These are phyloP conservation scores for Holothuria glaberrima DNA, from an alignment of 35 echinoderm and acorn worm genomes.

Conservation along the genomic window DNA sequence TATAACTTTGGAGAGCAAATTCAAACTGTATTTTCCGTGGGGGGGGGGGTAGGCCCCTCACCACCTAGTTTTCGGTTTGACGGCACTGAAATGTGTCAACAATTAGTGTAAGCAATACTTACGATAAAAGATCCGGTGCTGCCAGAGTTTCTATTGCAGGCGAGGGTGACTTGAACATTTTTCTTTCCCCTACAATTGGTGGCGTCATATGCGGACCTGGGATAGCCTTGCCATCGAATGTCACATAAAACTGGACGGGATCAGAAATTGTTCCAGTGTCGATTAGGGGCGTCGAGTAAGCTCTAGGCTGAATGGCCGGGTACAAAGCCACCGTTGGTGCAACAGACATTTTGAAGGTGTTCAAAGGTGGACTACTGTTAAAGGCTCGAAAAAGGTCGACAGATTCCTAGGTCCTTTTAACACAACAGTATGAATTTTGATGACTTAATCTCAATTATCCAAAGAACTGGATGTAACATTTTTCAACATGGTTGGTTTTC, in stretches of 20 bases:
- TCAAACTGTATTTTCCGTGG: too few relatives aligned
- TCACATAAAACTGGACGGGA: slow-evolving; percentile 31
- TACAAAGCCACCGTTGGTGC: slow-evolving; percentile 22
- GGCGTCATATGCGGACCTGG: background rate
- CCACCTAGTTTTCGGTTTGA: too few relatives aligned
- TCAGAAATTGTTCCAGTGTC: background rate
- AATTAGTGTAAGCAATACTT: background rate
- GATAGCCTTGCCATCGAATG: slow-evolving; percentile 4
- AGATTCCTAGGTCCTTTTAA: too few relatives aligned
- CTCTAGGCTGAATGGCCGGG: background rate
- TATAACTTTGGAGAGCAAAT: too few relatives aligned
- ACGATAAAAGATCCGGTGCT: slow-evolving; percentile 43
- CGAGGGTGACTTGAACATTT: slow-evolving; percentile 8
- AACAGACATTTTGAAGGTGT: slow-evolving; percentile 4
- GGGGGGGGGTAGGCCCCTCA: too few relatives aligned
- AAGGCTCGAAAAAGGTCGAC: too few relatives aligned
- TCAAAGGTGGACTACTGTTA: too few relatives aligned
- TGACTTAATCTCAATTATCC: too few relatives aligned
- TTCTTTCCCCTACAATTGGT: background rate
- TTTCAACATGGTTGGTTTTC: too few relatives aligned
- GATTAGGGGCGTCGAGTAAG: background rate
- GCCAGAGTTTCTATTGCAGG: slow-evolving; percentile 13
- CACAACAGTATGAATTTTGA: too few relatives aligned
- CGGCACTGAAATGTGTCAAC: too few relatives aligned
- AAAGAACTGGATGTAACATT: too few relatives aligned